Evolutionary conservation across 2,888 invertebrate species (phyloP), one percentile per base, ranked within the genome.

Genomic region (Podotricha telesiphe): DNA sequence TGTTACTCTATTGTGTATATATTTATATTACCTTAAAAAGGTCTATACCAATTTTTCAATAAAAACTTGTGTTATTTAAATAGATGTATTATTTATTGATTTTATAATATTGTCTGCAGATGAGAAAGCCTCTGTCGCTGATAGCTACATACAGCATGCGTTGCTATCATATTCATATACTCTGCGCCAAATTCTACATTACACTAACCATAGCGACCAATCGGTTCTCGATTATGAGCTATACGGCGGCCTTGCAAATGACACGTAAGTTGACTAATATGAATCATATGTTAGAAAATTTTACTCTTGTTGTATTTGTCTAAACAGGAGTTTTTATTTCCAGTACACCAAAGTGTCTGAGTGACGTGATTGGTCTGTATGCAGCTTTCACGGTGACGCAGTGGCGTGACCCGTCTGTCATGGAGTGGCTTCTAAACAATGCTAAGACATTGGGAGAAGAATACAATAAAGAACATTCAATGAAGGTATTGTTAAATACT

Each of bases 351-450:
- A 42, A 70, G 0, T 74, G 76, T 0, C 47, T 86, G 0, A 71
- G 71, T 3, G 78, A 79, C 4, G 70, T 86, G 2, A 82, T 82
- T 19, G 34, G 62, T 2, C 67, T 87, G 5, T 84, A 87, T 68
- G 79, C 81, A 0, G 81, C 79, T 53, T 75, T 88, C 66, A 76
- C 78, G 0, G 77, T 73, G 64, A 68, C 80, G 0, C 82, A 80
- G 2, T 88, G 85, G 84, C 79, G 83, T 8, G 86, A 87, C 66
- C 79, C 80, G 0, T 47, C 50, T 0, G 85, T 87, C 0, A 58
- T 81, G 68, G 74, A 74, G 0, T 89, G 89, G 89, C 69, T 88
- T 6, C 5, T 74, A 0, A 71, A 61, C 5, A 86, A 82, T 56
- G 78, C 75, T 0, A 66, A 56, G 0, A 75, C 74, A 5, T 40